These are phyloP conservation scores for Diogma glabrata DNA, from an alignment of 2,888 invertebrate genomes.

Conservation along the genomic window DNA sequence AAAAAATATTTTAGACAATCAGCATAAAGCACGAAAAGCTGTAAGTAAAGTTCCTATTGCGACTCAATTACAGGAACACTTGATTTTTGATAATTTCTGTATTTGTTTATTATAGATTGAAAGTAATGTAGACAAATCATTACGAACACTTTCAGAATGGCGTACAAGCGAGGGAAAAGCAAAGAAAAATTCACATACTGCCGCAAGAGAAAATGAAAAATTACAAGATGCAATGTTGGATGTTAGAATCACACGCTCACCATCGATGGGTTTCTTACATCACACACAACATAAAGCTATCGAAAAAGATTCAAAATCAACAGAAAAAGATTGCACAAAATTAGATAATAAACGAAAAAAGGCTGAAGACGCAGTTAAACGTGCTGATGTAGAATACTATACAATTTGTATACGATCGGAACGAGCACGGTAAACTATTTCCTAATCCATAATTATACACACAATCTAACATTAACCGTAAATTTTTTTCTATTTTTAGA, in stretches of 20 bases:
- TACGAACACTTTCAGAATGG: constrained; percentile 72
- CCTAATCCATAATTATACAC: not conserved
- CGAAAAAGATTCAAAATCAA: constrained; percentile 38
- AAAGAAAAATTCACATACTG: constrained; percentile 77
- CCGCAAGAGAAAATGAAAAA: constrained; percentile 84
- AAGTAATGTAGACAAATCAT: constrained; percentile 73
- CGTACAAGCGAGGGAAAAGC: constrained; percentile 76
- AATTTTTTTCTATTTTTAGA: not conserved
- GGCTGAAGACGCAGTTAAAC: constrained; percentile 80
- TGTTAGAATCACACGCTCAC: constrained; percentile 37
- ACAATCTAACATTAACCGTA: no score
- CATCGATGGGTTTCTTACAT: constrained; percentile 33
- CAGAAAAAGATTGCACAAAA: constrained; percentile 57
- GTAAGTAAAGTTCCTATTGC: no score
- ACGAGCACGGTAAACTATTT: constrained; percentile 53
- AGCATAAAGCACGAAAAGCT: constrained; percentile 58
- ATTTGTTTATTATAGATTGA: constrained; percentile 50
- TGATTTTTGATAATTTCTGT: no score
- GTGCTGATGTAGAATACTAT: constrained; percentile 89
- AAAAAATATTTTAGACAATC: constrained; percentile 56
- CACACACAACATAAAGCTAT: constrained; percentile 29
- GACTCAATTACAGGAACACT: no score
- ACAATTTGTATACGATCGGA: constrained; percentile 84
- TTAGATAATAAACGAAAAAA: constrained; percentile 80
- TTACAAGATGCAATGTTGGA: constrained; percentile 65